A percentile compares a stretch with the other conserved stretches of the same genome.
Evolutionary conservation across 2,797 vertebrate species (phyloP).

Genomic region (Malurus leucopterus): DNA sequence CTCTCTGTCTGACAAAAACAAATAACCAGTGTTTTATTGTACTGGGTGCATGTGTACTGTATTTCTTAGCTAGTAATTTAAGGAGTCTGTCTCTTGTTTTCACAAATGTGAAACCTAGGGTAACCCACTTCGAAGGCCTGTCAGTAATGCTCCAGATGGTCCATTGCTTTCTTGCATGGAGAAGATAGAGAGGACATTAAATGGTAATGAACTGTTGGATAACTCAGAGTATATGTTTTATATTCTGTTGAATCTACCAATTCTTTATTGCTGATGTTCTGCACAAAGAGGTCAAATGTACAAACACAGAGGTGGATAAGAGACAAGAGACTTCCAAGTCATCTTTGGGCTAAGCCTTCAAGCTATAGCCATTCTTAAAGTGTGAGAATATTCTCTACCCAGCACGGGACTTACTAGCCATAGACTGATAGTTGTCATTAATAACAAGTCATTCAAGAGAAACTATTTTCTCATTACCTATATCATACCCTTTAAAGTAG

Average conservation of each 20-base stretch:
- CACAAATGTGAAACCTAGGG: constrained; percentile 61
- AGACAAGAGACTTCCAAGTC: neutral
- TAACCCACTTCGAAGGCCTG: constrained; percentile 60
- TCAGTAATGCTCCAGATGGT: constrained; percentile 39
- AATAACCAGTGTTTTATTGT: neutral
- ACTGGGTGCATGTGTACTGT: neutral
- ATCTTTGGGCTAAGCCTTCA: neutral
- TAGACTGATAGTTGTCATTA: neutral
- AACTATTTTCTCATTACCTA: neutral
- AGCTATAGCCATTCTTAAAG: neutral
- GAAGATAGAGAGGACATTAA: constrained; percentile 75
- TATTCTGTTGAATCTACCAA: neutral
- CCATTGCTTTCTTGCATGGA: constrained; percentile 70
- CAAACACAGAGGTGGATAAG: neutral
- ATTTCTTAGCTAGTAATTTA: neutral
- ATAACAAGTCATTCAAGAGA: neutral
- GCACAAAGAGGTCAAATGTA: neutral
- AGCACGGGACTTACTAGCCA: neutral
- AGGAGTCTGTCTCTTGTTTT: neutral
- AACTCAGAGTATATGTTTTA: neutral
- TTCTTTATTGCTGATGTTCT: neutral
- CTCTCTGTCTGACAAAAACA: neutral
- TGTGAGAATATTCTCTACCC: neutral
- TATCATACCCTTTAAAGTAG: neutral
- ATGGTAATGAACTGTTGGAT: constrained; percentile 67